phyloP scores from a whole-genome alignment of 2,797 vertebrate genomes.

The Lepilemur septentrionalis region DNA sequence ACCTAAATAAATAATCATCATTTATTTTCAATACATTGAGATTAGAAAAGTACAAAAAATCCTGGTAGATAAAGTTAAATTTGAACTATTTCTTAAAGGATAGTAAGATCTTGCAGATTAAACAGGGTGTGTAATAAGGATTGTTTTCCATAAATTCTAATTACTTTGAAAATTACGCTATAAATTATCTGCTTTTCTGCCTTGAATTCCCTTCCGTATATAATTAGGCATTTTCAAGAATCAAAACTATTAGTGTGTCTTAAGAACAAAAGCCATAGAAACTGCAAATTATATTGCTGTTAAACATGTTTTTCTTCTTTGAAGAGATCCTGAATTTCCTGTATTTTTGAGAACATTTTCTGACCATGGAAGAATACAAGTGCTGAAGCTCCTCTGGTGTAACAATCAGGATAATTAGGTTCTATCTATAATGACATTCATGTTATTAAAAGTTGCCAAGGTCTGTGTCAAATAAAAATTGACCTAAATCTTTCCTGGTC shows the following conservation, averaged over 20 bases:
- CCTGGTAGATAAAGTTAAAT: constrained; percentile 58
- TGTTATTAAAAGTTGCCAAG: constrained; percentile 21
- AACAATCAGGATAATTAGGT: constrained; percentile 27
- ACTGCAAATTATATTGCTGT: constrained; percentile 77
- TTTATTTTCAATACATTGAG: constrained; percentile 55
- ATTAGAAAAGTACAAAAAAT: constrained; percentile 54
- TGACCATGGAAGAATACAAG: constrained; percentile 9
- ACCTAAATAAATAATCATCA: neutral
- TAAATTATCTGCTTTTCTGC: constrained; percentile 80
- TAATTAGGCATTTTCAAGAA: constrained; percentile 81
- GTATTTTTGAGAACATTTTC: constrained; percentile 38
- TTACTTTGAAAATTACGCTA: constrained; percentile 79
- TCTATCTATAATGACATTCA: neutral
- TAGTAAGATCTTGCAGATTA: constrained; percentile 78
- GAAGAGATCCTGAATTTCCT: constrained; percentile 31
- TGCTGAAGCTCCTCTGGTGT: neutral
- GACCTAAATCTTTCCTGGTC: constrained; percentile 47
- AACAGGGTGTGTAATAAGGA: constrained; percentile 59
- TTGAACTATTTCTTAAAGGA: constrained; percentile 70
- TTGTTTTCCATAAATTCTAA: constrained; percentile 79
- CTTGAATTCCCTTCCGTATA: constrained; percentile 79
- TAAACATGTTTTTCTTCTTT: constrained; percentile 69
- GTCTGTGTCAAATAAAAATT: constrained; percentile 43
- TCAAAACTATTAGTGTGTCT: constrained; percentile 79
- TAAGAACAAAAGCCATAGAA: constrained; percentile 79